Evolutionary conservation across 2,113 vertebrate species (phyloP).

Genomic region (Macquaria australasica): DNA sequence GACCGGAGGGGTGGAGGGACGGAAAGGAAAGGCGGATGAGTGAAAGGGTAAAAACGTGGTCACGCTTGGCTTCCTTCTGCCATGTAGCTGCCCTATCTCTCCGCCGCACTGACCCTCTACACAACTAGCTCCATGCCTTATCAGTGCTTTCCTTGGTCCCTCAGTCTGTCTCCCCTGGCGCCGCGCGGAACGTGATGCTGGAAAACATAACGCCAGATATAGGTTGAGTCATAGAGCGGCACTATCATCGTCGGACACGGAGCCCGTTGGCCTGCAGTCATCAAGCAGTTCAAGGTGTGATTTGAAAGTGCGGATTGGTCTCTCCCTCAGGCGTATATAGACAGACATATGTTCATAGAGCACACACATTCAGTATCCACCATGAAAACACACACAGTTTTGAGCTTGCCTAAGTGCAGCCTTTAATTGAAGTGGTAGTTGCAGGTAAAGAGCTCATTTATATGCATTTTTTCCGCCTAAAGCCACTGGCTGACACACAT

Average conservation of each 20-base stretch:
- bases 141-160: slow-evolving; percentile 59
- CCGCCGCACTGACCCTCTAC: slow-evolving; percentile 74
- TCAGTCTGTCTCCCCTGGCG: slow-evolving; percentile 47
- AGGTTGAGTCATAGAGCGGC: slow-evolving; percentile 71
- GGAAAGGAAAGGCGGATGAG: slow-evolving; percentile 51
- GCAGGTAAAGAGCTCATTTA: slow-evolving; percentile 80
- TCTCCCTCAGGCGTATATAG: slow-evolving; percentile 38
- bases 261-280: slow-evolving; percentile 59
- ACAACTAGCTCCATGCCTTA: slow-evolving; percentile 68
- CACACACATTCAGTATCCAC: slow-evolving; percentile 29
- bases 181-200: slow-evolving; percentile 32
- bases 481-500: slow-evolving; percentile 41
- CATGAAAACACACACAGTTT: slow-evolving; percentile 32
- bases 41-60: slow-evolving; percentile 66
- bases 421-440: slow-evolving; percentile 73
- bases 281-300: slow-evolving; percentile 65
- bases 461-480: slow-evolving; percentile 76
- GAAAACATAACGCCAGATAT: slow-evolving; percentile 61
- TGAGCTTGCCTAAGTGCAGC: slow-evolving; percentile 37
- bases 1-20: slow-evolving; percentile 57
- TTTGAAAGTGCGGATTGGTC: slow-evolving; percentile 46
- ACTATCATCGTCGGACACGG: slow-evolving; percentile 75
- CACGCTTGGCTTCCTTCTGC: slow-evolving; percentile 69
- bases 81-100: slow-evolving; percentile 76
- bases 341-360: slow-evolving; percentile 30